Evolutionary conservation across 2,113 vertebrate species (phyloP), one percentile per base, ranked within the genome.

Genomic region (Urocitellus parryii): DNA sequence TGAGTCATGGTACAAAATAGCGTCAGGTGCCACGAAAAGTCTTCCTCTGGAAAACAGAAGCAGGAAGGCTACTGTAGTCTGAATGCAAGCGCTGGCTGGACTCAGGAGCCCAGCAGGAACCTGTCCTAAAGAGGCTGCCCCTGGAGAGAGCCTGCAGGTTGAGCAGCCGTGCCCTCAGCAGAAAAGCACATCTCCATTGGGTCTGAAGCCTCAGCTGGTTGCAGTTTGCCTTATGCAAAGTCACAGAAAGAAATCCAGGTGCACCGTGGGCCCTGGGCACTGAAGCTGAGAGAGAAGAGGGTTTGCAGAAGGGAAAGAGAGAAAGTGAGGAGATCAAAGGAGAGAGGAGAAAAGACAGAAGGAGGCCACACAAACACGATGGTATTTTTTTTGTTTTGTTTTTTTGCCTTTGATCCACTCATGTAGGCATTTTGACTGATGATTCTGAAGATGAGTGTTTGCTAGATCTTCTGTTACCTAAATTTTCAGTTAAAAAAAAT

Each of bases 1-100:
- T 97, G 97, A 93, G 84, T 97, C 97, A 98, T 87, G 53, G 18
- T 65, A 32, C 78, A 97, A 96, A 98, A 97, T 96, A 97, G 94
- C 61, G 27, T 53, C 88, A 67, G 88, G 95, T 4, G 45, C 58
- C 39, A 16, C 1, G 51, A 70, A 96, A 67, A 45, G 73, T 92
- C 91, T 87, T 80, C 45, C 79, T 94, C 93, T 92, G 74, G 90
- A 93, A 93, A 83, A 18, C 67, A 90, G 87, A 74, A 80, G 73
- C n/a, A 53, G 53, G 56, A 63, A 37, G 20, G 72, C 76, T 90
- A 94, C 96, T 95, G 58, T 77, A 83, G 72, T 58, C 53, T 48
- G 65, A 0, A 2, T 80, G 72, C 84, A 90, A 88, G 93, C 89
- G 87, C 90, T 90, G 76, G 58, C 42, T 51, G 68, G 84, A 61